Conservation (phyloP, 2,888 invertebrate species). For the Muscina levida region DNA sequence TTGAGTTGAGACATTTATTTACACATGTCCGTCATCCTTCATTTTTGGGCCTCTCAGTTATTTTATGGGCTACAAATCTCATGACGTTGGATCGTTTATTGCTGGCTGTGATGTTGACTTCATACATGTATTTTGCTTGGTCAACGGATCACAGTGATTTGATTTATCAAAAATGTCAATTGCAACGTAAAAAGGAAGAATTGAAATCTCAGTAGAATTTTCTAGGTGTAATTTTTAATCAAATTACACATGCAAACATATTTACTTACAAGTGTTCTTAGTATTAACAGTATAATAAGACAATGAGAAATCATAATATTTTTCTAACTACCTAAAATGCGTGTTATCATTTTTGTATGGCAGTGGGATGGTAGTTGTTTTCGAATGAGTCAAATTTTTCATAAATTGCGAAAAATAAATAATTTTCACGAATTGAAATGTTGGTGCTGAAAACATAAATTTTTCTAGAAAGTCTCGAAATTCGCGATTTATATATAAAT, state of each 20-base stretch:
- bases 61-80: slow-evolving; percentile 83
- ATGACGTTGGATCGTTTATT: slow-evolving; percentile 84
- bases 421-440: no score
- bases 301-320: no score
- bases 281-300: neutral
- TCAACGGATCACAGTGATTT: slow-evolving; percentile 82
- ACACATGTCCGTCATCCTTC: slow-evolving; percentile 84
- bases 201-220: slow-evolving; percentile 70
- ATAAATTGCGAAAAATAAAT: no score
- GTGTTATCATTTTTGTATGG: no score
- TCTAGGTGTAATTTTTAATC: neutral
- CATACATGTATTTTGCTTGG: slow-evolving; percentile 84
- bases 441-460: no score
- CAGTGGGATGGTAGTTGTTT: no score
- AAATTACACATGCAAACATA: neutral
- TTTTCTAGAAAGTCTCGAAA: no score
- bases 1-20: slow-evolving; percentile 81
- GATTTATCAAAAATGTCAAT: slow-evolving; percentile 81
- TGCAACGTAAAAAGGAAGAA: slow-evolving; percentile 81
- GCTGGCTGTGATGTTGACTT: slow-evolving; percentile 81
- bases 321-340: no score
- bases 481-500: no score
- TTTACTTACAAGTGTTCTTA: slow-evolving; percentile 42
- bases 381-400: no score
- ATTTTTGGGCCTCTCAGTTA: slow-evolving; percentile 82